Base-by-base conservation (phyloP, 2,888 invertebrate genomes). In the Andrena haemorrhoa region DNA sequence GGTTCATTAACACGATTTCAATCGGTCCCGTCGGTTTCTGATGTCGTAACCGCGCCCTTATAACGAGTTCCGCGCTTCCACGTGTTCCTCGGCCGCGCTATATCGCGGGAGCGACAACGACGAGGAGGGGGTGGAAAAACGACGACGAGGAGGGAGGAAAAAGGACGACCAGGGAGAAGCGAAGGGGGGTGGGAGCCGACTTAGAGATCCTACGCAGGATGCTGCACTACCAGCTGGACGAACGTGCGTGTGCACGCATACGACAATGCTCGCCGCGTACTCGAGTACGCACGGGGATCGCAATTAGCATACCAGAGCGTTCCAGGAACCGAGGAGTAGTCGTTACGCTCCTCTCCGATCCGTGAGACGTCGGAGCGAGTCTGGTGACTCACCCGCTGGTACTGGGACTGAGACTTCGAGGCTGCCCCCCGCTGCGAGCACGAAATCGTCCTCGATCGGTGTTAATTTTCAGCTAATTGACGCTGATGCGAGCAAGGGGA, bases 251-350 rank as follows among this genome's bases (percentile, higher is more conserved):
- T 71, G 79, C 72, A 75, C 77, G 69, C 81, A 70, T 66, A 71
- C 77, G 74, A 88, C 79, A 82, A 69, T 83, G 77, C 73, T 66
- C 60, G 74, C 72, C 73, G 63, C 66, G 73, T 76, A 78, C 66
- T 60, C 76, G 85, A 77, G 76, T 79, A 83, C 82, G 75, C 78
- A 76, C 68, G 66, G 33, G 65, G 70, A 79, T 83, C 78, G 89
- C 89, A 91, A 91, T 91, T 91, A 91, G 90, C 91, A 91, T 91
- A 91, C 91, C 91, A 89, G 90, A 83, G 86, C 89, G 90, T 91
- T 91, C 91, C 87, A 75, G 86, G 90, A 91, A 91, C 85, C 86
- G 23, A 56, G 78, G 65, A 60, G 73, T 26, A 74, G 65, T 66
- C 75, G 69, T 79, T 74, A 80, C 73, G 76, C 77, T 84, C 75